Percentiles rank a stretch among this genome's conserved stretches.
These are phyloP conservation scores for Donacobius atricapilla DNA, from an alignment of 2,113 vertebrate species.

Conservation along the genomic window DNA sequence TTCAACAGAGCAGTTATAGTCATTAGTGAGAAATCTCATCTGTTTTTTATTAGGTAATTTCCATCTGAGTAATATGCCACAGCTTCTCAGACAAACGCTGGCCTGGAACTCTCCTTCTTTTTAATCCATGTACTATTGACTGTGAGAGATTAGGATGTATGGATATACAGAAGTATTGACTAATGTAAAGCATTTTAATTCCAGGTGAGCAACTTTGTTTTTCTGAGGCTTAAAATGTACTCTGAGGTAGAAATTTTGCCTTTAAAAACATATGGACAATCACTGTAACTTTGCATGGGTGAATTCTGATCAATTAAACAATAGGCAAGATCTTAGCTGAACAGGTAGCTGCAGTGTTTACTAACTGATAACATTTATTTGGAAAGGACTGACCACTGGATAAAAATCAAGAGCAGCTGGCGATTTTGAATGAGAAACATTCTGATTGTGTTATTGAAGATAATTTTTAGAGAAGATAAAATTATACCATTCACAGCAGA, in stretches of 20 bases:
- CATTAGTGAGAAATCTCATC: not conserved
- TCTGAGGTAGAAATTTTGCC: not conserved
- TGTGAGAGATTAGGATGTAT: not conserved
- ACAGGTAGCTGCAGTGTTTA: not conserved
- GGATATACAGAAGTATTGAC: not conserved
- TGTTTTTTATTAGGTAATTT: conserved; percentile 28
- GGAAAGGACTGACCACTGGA: not conserved
- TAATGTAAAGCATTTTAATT: not conserved
- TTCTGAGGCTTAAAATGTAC: not conserved
- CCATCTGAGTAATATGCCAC: not conserved
- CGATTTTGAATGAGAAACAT: conserved; percentile 12
- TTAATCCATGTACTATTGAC: not conserved
- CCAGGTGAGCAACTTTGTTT: not conserved
- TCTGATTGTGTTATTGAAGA: not conserved
- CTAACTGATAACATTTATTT: not conserved
- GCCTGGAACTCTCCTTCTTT: not conserved
- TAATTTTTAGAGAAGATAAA: not conserved
- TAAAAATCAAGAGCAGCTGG: not conserved
- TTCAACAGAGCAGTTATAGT: not conserved
- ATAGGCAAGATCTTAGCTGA: not conserved
- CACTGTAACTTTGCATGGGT: not conserved
- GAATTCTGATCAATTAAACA: not conserved
- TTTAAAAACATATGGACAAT: not conserved
- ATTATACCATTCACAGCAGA: not conserved
- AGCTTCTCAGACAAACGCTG: not conserved